Evolutionary conservation across 2,797 vertebrate genomes (phyloP).

Genomic region (Centroberyx gerrardi): DNA sequence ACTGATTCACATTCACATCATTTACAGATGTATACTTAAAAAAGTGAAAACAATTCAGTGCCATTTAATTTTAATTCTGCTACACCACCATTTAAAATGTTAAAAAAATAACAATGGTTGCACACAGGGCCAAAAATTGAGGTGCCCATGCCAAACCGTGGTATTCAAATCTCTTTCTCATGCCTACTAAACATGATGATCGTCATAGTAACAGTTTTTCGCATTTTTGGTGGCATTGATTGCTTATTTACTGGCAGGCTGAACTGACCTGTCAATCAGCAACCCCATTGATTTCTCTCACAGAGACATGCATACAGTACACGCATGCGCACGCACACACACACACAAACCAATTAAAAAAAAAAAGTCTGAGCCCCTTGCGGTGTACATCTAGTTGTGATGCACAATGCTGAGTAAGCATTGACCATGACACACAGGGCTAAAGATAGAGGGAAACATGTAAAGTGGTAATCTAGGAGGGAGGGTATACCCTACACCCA

Average conservation of each 20-base stretch:
- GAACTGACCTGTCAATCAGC: not conserved
- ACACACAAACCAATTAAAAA: not conserved
- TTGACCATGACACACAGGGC: not conserved
- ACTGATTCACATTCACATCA: no score
- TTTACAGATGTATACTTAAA: no score
- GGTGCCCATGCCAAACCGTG: not conserved
- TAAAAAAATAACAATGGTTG: not conserved
- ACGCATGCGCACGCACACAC: not conserved
- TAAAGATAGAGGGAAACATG: no score
- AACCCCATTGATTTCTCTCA: not conserved
- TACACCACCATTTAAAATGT: not conserved
- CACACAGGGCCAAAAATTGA: not conserved
- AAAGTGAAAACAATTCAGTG: no score
- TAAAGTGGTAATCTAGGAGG: not conserved
- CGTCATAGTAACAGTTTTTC: slow-evolving; percentile 1
- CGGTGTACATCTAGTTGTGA: not conserved
- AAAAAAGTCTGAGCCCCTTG: not conserved
- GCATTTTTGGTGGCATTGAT: not conserved
- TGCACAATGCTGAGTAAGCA: not conserved
- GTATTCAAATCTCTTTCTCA: not conserved
- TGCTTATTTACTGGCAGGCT: not conserved
- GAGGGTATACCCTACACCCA: not conserved
- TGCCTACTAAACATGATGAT: not conserved
- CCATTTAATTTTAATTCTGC: not conserved
- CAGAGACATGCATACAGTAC: not conserved